Evolutionary conservation across 2,888 invertebrate genomes (phyloP).

Genomic region (Oxystoma pomonae): DNA sequence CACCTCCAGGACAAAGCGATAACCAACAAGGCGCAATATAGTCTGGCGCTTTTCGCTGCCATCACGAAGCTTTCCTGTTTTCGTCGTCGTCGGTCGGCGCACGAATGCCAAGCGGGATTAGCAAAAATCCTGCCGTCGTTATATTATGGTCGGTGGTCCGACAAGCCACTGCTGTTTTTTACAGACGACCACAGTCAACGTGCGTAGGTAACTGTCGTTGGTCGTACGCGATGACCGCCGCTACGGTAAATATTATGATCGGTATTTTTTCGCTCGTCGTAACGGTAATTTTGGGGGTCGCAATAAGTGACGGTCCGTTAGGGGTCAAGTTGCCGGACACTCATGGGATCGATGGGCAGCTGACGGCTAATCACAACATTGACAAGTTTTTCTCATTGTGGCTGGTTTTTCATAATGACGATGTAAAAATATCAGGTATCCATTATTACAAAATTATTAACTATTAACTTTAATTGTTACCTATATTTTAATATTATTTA

Average conservation of each 20-base stretch:
- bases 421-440: slow-evolving; percentile 48
- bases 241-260: slow-evolving; percentile 3
- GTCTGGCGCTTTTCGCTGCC: no score
- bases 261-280: slow-evolving; percentile 16
- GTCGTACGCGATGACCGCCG: no score
- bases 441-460: no score
- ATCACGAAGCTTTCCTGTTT: no score
- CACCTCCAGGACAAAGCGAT: no score
- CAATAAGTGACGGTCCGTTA: slow-evolving; percentile 11
- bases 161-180: background rate
- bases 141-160: background rate
- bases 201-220: no score
- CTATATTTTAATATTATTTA: no score
- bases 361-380: slow-evolving; percentile 49
- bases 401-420: slow-evolving; percentile 52
- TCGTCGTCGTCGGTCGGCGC: no score
- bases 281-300: slow-evolving; percentile 15
- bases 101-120: background rate
- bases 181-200: background rate
- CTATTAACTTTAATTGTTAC: slow-evolving; percentile 1
- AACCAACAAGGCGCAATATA: no score
- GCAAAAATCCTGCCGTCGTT: background rate
- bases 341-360: slow-evolving; percentile 49
- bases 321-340: slow-evolving; percentile 45
- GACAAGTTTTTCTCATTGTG: slow-evolving; percentile 53